These are phyloP conservation scores for Coenonympha glycerion DNA, from an alignment of 2,888 invertebrate species.

Conservation along the genomic window DNA sequence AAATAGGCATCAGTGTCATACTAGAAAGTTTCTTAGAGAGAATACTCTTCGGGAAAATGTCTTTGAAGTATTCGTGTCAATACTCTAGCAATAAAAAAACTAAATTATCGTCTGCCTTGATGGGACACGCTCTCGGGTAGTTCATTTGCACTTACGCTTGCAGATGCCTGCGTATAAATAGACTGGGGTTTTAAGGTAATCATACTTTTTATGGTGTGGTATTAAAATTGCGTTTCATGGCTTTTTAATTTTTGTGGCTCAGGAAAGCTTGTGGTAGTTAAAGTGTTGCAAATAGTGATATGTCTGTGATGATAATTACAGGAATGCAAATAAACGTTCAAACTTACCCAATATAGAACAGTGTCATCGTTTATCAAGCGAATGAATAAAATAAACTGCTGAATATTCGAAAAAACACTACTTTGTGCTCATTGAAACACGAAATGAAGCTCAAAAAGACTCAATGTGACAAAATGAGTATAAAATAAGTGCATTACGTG, in stretches of 20 bases:
- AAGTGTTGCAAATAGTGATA: not conserved
- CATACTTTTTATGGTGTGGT: not conserved
- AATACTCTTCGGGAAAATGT: not conserved
- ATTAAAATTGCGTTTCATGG: not conserved
- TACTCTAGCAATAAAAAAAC: conserved; percentile 3
- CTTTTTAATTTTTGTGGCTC: not conserved
- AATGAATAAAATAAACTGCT: no score
- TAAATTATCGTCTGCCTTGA: conserved; percentile 3
- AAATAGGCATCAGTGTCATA: not conserved
- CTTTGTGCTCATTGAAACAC: no score
- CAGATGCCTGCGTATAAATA: conserved; percentile 8
- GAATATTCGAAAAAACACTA: no score
- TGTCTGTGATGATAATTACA: no score
- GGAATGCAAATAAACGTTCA: no score
- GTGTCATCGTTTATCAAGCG: no score
- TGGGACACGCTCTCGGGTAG: conserved; percentile 1
- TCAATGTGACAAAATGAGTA: not conserved
- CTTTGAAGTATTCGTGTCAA: not conserved
- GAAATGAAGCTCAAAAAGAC: not conserved
- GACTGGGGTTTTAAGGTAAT: not conserved
- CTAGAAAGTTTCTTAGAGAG: conserved; percentile 1
- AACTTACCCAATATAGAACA: no score
- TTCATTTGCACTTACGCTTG: conserved; percentile 1
- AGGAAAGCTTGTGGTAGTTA: not conserved
- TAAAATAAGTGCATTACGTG: conserved; percentile 1